Base-by-base conservation (phyloP, 2,797 vertebrate genomes). In the Silurus aristotelis region DNA sequence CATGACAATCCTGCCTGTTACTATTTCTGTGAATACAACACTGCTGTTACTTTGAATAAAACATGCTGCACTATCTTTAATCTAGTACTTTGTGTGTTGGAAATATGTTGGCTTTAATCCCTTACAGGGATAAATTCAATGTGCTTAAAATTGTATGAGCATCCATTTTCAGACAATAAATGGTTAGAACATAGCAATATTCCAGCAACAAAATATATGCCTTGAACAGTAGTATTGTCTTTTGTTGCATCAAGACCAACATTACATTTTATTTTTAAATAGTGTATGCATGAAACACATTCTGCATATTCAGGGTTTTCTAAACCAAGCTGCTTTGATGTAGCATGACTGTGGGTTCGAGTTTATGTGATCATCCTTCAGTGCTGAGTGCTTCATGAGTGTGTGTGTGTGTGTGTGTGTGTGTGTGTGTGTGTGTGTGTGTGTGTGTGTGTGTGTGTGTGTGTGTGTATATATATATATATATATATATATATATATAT, bases 171-270 rank as follows among this genome's bases (percentile, higher is more conserved):
- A 82, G 86, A 66, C 64, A 85, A 85, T 82, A 68, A 83, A 87
- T 87, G 71, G 80, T 67, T 87, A 78, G 67, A 82, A 68, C 67
- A 38, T 86, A 76, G 67, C 63, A 84, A 80, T 85, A 86, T 72
- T 87, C 86, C 56, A 86, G 83, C 85, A 87, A 67, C 17, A 88
- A 87, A 80, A 86, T 85, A 83, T 56, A 91, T 89, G 71, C 80
- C 14, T 22, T 83, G 22, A 80, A 9, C 70, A 64, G 27, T 70
- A 15, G 66, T 73, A 27, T 12, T 61, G 55, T 61, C 20, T 48
- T 83, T 83, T 72, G 14, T 72, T 81, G 46, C 63, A 67, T 81
- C 46, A 81, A 55, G 10, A 67, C 9, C 79, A 55, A 81, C 63
- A 81, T 52, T 67, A 81, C 67, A 67, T 19, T 8, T 25, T 66